Base-by-base conservation (phyloP, 1,140 invertebrate species). In the Lycorma delicatula region DNA sequence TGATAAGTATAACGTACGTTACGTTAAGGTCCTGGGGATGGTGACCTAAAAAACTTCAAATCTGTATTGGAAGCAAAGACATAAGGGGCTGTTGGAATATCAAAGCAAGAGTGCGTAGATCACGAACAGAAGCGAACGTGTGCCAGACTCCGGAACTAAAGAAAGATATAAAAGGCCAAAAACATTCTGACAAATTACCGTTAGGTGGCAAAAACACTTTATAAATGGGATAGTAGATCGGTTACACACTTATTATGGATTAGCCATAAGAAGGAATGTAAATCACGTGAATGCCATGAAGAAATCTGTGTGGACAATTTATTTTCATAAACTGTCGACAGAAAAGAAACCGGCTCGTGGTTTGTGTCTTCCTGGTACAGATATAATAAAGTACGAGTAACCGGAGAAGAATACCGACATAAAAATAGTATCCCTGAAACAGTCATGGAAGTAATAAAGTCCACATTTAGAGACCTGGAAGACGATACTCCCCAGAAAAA, bases 301-400 rank as follows among this genome's bases (percentile, higher is more conserved):
- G 56, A 61, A 65, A 44, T 65, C 64, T 20, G 63, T 71, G 20
- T 65, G 61, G 67, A 63, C 64, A 54, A 67, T 66, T 16, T 68
- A 50, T 58, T 63, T 64, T 59, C 68, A 70, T 54, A n/a, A n/a
- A 60, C 63, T 18, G 56, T 72, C 68, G 22, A 68, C 67, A 36
- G 64, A 69, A 41, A 54, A 64, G 27, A 62, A 69, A 29, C 67
- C 66, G 6, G 38, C 57, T 25, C 68, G 67, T 54, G 34, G 49
- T 25, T 56, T 62, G 51, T 68, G 67, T 53, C 61, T 65, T 59
- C 53, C 13, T 69, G 65, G 65, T 68, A 63, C 34, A 50, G 36
- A 28, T 65, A 55, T 55, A 63, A 61, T 44, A 47, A 11, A 47
- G 38, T 12, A n/a, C 7, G n/a, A n/a, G n/a, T 23, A 27, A 16